A percentile compares a stretch with the other conserved stretches of the same genome.
Evolutionary conservation across 2,797 vertebrate genomes (phyloP).

Genomic region (Anguilla marmorata): DNA sequence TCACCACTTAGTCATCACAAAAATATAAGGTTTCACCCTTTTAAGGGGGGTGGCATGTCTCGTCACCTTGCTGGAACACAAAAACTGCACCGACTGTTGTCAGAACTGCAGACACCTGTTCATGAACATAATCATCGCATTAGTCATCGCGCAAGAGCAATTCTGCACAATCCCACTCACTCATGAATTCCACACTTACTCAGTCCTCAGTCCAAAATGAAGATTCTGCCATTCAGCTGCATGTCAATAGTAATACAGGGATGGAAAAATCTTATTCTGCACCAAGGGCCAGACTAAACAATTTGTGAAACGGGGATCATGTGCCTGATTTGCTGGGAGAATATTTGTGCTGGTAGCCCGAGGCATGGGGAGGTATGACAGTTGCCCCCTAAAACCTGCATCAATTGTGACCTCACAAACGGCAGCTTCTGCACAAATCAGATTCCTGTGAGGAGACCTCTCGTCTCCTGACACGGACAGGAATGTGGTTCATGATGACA

Average conservation of each 20-base stretch:
- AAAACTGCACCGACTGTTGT: background rate
- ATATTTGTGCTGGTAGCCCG: background rate
- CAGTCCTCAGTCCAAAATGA: background rate
- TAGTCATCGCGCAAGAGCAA: background rate
- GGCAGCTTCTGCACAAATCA: background rate
- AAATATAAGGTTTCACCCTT: background rate
- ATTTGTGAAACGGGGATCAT: background rate
- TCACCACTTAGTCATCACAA: background rate
- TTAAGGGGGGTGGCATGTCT: background rate
- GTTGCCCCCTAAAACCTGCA: background rate
- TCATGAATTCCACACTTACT: background rate
- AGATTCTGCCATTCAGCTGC: background rate
- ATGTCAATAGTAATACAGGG: background rate
- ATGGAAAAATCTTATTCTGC: background rate
- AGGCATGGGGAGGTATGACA: background rate
- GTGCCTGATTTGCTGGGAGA: background rate
- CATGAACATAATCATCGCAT: background rate
- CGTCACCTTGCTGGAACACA: background rate
- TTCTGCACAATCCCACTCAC: background rate
- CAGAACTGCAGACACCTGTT: background rate
- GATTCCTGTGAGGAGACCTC: background rate
- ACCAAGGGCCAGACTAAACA: background rate
- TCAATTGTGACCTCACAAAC: background rate
- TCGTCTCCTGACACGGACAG: background rate
- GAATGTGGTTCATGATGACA: background rate